Conservation (phyloP, 1,140 invertebrate genomes). For the Macrotrachela quadricornifera region DNA sequence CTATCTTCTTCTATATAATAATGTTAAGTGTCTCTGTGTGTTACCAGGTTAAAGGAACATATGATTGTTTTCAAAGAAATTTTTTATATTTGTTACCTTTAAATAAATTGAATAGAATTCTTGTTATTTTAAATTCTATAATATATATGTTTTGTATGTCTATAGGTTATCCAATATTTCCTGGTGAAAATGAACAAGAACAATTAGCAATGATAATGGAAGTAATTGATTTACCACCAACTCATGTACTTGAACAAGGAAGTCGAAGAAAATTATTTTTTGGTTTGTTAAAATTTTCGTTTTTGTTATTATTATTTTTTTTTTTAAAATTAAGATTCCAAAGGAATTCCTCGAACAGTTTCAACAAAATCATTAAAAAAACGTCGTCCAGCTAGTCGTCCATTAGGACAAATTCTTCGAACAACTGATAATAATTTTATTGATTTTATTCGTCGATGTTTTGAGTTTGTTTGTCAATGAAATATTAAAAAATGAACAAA, state of each 20-base stretch:
- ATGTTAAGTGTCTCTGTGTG: no score
- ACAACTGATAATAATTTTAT: slow-evolving; percentile 24
- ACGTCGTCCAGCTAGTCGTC: slow-evolving; percentile 18
- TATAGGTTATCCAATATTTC: slow-evolving; percentile 26
- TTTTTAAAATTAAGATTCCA: slow-evolving; percentile 8
- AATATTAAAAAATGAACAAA: no score
- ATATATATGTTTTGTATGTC: no score
- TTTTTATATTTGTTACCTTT: no score
- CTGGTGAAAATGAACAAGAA: slow-evolving; percentile 31
- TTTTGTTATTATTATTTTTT: no score
- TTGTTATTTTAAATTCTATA: no score
- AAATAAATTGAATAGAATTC: no score
- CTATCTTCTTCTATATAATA: no score
- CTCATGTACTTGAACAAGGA: slow-evolving; percentile 20
- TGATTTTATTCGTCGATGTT: slow-evolving; percentile 23
- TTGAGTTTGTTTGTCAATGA: slow-evolving; percentile 17
- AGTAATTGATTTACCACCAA: slow-evolving; percentile 21
- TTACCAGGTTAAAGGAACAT: no score
- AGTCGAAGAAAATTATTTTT: slow-evolving; percentile 25
- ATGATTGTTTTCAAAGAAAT: no score
- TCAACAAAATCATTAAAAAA: slow-evolving; percentile 28
- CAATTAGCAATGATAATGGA: slow-evolving; percentile 32
- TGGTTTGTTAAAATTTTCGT: no score
- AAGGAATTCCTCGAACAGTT: slow-evolving; percentile 22
- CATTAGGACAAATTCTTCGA: slow-evolving; percentile 23